Percentiles rank a stretch among this genome's conserved stretches.
phyloP scores from a whole-genome alignment of 2,797 vertebrate genomes.

The Limnodromus scolopaceus region DNA sequence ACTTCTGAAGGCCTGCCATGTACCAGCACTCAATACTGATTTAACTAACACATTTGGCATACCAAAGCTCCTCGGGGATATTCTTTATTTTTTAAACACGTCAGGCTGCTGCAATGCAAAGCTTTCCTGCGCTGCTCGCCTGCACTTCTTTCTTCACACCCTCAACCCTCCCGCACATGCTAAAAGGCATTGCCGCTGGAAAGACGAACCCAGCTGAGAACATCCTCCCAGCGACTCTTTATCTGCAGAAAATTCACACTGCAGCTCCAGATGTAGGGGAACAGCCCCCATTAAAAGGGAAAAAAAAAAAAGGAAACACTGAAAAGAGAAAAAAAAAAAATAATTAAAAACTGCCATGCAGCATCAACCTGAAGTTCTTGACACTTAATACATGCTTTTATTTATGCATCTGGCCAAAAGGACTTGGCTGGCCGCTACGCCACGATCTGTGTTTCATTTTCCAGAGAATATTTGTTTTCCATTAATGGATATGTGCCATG shows the following conservation, averaged over 20 bases:
- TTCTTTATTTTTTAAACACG: slow-evolving; percentile 32
- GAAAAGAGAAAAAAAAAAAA: background rate
- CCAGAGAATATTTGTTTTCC: slow-evolving; percentile 65
- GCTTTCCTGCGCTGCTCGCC: background rate
- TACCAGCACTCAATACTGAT: slow-evolving; percentile 11
- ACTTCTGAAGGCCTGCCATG: slow-evolving; percentile 11
- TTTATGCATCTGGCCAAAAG: slow-evolving; percentile 13
- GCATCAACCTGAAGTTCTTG: background rate
- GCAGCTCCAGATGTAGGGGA: background rate
- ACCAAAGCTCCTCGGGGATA: slow-evolving; percentile 20
- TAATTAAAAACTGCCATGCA: background rate
- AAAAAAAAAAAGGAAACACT: background rate
- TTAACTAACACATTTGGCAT: slow-evolving; percentile 33
- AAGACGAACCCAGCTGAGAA: background rate
- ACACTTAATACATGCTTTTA: background rate
- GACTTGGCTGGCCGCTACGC: slow-evolving; percentile 2
- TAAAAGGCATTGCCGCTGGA: background rate
- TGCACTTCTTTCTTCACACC: slow-evolving; percentile 42
- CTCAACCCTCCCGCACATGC: background rate
- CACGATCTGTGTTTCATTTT: slow-evolving; percentile 45
- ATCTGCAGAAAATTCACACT: background rate
- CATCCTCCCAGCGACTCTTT: background rate
- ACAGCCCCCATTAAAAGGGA: background rate
- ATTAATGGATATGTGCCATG: slow-evolving; percentile 61
- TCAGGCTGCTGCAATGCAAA: slow-evolving; percentile 18